These are phyloP conservation scores for Hymenopus coronatus DNA, from an alignment of 2,888 invertebrate genomes.

Conservation along the genomic window DNA sequence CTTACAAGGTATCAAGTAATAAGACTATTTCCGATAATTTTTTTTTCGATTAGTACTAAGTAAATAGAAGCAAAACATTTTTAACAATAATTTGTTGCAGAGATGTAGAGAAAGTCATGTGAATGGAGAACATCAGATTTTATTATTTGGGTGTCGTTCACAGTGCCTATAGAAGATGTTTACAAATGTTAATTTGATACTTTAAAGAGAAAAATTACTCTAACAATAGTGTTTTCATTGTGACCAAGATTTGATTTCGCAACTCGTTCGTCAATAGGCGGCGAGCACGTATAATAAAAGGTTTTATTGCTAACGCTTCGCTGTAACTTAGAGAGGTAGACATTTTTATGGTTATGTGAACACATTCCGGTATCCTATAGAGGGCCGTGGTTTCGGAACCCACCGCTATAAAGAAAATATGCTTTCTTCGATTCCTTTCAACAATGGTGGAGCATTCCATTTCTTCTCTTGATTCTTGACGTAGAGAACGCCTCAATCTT, in stretches of 20 bases:
- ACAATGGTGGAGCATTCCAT: neutral
- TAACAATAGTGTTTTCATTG: neutral
- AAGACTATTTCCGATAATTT: no score
- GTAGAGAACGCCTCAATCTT: neutral
- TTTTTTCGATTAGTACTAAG: no score
- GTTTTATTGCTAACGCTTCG: neutral
- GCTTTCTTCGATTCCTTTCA: neutral
- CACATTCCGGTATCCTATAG: neutral
- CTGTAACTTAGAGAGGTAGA: neutral
- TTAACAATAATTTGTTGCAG: no score
- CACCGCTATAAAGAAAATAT: neutral
- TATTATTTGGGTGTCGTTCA: no score
- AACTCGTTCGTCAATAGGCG: neutral
- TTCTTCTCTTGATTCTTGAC: neutral
- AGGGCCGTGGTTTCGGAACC: neutral
- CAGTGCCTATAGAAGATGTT: no score
- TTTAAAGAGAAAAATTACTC: no score
- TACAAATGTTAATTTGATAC: no score
- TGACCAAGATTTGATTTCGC: neutral
- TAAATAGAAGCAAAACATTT: no score
- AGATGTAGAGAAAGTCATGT: no score
- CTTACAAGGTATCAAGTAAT: no score
- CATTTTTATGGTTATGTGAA: neutral
- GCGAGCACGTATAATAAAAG: no score
- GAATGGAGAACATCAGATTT: no score